phyloP scores from a whole-genome alignment of 2,113 vertebrate genomes.

The Globicephala melas region DNA sequence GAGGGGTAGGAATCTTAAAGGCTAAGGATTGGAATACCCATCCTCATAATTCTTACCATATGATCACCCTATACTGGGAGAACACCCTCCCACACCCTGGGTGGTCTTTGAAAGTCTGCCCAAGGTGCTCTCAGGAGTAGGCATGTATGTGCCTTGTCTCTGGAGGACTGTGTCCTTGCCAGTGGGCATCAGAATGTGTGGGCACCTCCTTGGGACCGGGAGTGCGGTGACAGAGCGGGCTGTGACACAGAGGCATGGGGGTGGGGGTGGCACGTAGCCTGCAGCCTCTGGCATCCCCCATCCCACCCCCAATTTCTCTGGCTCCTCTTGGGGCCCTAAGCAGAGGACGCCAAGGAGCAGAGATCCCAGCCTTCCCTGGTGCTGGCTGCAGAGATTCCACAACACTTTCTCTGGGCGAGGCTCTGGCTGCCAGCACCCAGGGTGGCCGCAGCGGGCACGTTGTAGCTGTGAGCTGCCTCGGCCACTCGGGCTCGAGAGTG shows the following conservation, averaged over 20 bases:
- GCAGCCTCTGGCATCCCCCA: background rate
- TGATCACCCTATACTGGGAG: background rate
- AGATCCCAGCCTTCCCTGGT: background rate
- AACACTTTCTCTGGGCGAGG: background rate
- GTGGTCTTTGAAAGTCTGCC: background rate
- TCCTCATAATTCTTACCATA: background rate
- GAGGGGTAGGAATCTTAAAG: background rate
- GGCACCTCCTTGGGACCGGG: background rate
- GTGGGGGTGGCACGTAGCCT: background rate
- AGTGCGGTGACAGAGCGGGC: background rate
- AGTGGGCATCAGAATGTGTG: background rate
- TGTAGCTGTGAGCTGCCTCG: background rate
- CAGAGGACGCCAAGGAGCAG: background rate
- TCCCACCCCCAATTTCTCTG: background rate
- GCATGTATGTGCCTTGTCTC: background rate
- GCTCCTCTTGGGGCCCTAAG: background rate
- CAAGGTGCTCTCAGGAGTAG: background rate
- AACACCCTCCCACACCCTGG: background rate
- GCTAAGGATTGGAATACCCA: background rate
- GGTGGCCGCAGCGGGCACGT: background rate
- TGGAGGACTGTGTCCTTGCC: background rate
- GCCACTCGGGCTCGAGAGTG: background rate
- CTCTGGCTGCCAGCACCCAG: background rate
- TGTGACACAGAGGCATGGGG: background rate
- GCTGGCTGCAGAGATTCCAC: background rate